Conservation (phyloP, 2,113 vertebrate genomes). For the Dromiciops gliroides region DNA sequence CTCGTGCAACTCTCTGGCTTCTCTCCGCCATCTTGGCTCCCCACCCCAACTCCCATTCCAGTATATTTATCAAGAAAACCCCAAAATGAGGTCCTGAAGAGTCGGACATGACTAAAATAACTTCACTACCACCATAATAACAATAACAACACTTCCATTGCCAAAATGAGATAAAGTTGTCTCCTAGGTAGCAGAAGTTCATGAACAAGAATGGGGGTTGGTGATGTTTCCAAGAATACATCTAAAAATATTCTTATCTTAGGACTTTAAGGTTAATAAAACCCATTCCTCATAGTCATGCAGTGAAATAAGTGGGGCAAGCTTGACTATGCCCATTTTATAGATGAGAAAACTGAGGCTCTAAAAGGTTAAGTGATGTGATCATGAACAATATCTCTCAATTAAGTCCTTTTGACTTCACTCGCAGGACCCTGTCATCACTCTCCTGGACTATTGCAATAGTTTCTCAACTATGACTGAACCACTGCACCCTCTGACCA, state of each 20-base stretch:
- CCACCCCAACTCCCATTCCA: too few species aligned
- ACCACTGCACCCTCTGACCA: neutral
- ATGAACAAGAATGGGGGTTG: neutral
- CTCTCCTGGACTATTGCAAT: neutral
- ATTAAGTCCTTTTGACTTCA: neutral
- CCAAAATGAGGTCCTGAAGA: too few species aligned
- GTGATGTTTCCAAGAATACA: neutral
- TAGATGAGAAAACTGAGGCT: neutral
- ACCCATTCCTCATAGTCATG: neutral
- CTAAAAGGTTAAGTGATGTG: neutral
- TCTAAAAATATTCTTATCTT: neutral
- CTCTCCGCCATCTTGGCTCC: too few species aligned
- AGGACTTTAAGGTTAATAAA: neutral
- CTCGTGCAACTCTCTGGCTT: too few species aligned
- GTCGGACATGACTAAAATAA: too few species aligned
- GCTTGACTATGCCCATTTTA: neutral
- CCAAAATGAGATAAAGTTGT: neutral
- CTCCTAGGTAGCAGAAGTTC: neutral
- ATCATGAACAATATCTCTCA: neutral
- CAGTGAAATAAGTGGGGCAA: neutral
- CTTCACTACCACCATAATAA: too few species aligned
- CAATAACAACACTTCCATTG: neutral
- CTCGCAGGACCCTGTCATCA: neutral
- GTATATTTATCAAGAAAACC: too few species aligned
- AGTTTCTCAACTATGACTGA: neutral